These are phyloP conservation scores for Drosophila buzzatii DNA, from an alignment of 2,888 invertebrate genomes.

Conservation along the genomic window DNA sequence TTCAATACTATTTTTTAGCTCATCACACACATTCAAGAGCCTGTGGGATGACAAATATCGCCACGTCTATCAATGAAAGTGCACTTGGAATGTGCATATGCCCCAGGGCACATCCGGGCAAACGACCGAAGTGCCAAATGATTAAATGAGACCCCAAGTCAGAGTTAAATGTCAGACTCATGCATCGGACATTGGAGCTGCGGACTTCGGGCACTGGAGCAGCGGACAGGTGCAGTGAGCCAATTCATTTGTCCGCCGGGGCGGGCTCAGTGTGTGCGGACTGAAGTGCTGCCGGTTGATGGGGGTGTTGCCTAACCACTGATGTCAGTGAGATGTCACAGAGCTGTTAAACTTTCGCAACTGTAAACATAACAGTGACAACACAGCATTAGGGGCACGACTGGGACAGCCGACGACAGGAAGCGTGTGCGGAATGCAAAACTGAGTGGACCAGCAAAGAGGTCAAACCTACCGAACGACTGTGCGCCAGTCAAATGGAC, in stretches of 20 bases:
- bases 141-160: slow-evolving; percentile 32
- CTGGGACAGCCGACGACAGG: slow-evolving; percentile 50
- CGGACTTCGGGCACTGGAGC: slow-evolving; percentile 4
- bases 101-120: slow-evolving; percentile 8
- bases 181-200: slow-evolving; percentile 6
- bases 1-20: slow-evolving; percentile 8
- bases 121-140: slow-evolving; percentile 37
- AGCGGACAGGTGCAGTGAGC: slow-evolving; percentile 23
- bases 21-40: slow-evolving; percentile 17
- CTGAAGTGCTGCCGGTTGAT: slow-evolving; percentile 28
- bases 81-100: slow-evolving; percentile 24
- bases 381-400: slow-evolving; percentile 42
- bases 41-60: slow-evolving; percentile 36
- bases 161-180: slow-evolving; percentile 25
- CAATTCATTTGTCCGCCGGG: slow-evolving; percentile 62
- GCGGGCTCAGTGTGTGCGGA: slow-evolving; percentile 26
- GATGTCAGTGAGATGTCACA: slow-evolving; percentile 62
- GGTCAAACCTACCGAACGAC: slow-evolving; percentile 52
- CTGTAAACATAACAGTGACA: slow-evolving; percentile 68
- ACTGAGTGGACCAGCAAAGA: slow-evolving; percentile 27
- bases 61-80: slow-evolving; percentile 38
- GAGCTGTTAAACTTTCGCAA: slow-evolving; percentile 60
- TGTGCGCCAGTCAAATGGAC: slow-evolving; percentile 32
- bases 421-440: slow-evolving; percentile 60
- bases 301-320: slow-evolving; percentile 37